These are phyloP conservation scores for Drosophila mettleri DNA, from an alignment of 2,888 invertebrate species.

Conservation along the genomic window DNA sequence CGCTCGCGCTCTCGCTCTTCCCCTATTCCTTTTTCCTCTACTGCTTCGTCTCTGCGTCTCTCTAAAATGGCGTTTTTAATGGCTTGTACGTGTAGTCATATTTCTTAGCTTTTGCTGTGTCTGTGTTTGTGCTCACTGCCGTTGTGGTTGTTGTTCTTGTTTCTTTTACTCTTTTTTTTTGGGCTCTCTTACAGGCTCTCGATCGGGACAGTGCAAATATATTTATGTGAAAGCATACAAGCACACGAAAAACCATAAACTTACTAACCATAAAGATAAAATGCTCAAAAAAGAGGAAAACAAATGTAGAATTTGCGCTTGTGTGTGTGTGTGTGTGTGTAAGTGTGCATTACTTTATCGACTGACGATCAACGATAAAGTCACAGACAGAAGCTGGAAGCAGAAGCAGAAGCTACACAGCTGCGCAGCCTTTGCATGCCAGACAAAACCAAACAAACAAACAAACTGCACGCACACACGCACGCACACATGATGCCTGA, in stretches of 20 bases:
- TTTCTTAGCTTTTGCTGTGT: conserved; percentile 58
- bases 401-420: conserved; percentile 13
- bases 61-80: conserved; percentile 76
- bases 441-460: conserved; percentile 28
- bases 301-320: conserved; percentile 6
- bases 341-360: conserved; percentile 62
- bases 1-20: conserved; percentile 18
- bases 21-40: conserved; percentile 9
- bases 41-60: conserved; percentile 16
- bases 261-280: conserved; percentile 79
- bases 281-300: conserved; percentile 50
- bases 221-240: conserved; percentile 76
- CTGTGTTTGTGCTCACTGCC: conserved; percentile 3
- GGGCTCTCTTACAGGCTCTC: conserved; percentile 41
- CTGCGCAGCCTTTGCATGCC: conserved; percentile 27
- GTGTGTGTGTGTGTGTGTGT: conserved; percentile 16
- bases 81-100: conserved; percentile 79
- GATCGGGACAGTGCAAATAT: conserved; percentile 60
- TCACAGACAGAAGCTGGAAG: conserved; percentile 50
- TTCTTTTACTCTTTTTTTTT: conserved; percentile 34
- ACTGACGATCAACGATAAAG: conserved; percentile 62
- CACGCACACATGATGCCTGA: conserved; percentile 31
- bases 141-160: background rate
- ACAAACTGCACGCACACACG: conserved; percentile 57
- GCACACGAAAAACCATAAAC: conserved; percentile 74